A percentile compares a stretch with the other conserved stretches of the same genome.
Conservation (phyloP, 2,113 vertebrate species). For the Platycercus adscitus region DNA sequence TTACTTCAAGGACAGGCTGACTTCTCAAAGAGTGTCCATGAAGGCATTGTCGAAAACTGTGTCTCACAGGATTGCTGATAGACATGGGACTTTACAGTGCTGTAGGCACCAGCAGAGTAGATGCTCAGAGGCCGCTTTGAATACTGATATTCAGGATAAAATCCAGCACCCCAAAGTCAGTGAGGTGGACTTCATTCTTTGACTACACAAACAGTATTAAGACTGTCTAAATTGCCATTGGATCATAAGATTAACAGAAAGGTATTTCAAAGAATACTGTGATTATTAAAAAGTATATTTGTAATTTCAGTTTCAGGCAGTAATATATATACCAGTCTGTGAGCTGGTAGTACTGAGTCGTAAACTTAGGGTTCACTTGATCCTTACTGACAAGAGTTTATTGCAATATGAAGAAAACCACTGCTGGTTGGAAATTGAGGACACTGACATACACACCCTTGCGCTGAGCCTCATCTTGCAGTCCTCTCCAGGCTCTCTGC, state of each 20-base stretch:
- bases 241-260: background rate
- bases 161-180: background rate
- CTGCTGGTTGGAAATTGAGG: background rate
- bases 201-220: background rate
- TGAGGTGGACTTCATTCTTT: background rate
- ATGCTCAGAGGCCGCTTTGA: background rate
- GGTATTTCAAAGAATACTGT: background rate
- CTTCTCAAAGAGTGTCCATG: background rate
- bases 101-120: background rate
- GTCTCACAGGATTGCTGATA: background rate
- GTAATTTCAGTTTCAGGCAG: background rate
- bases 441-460: background rate
- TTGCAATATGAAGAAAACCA: background rate
- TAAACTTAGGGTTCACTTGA: background rate
- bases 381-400: background rate
- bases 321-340: background rate
- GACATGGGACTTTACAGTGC: accelerated
- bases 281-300: background rate
- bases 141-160: background rate
- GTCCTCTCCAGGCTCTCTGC: background rate
- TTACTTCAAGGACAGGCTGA: background rate
- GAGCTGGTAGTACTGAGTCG: background rate
- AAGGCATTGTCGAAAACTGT: background rate
- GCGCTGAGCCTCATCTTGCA: accelerated
- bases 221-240: background rate